A percentile compares a stretch with the other conserved stretches of the same genome.
Evolutionary conservation across 2,797 vertebrate species (phyloP).

Genomic region (Argya squamiceps): DNA sequence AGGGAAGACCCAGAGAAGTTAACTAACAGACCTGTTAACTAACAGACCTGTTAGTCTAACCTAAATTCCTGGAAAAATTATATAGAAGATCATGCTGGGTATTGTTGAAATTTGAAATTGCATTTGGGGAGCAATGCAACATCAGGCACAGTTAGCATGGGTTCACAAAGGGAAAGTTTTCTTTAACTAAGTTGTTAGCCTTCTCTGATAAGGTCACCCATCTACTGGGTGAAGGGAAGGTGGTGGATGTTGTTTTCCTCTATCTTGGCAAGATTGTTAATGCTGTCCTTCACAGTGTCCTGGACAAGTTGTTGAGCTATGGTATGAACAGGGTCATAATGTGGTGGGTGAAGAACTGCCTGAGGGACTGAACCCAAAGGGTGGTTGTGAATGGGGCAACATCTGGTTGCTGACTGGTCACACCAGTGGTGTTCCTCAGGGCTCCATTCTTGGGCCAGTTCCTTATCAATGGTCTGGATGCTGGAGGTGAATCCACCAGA

Average conservation of each 20-base stretch:
- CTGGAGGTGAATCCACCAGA: neutral
- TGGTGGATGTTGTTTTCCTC: neutral
- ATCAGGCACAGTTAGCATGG: neutral
- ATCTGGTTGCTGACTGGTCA: accelerated
- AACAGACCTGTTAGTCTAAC: neutral
- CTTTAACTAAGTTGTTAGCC: neutral
- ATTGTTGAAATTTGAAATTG: neutral
- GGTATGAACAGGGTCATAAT: neutral
- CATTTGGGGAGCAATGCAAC: neutral
- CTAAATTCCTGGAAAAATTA: neutral
- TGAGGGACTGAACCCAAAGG: neutral
- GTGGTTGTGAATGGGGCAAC: neutral
- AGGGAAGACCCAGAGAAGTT: neutral
- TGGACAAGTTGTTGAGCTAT: neutral
- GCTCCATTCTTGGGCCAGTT: neutral
- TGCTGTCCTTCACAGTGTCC: neutral
- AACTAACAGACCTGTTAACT: no score
- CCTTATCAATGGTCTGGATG: neutral
- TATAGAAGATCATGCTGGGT: accelerated
- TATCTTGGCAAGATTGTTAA: neutral
- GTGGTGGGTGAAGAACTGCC: neutral
- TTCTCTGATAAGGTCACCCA: neutral
- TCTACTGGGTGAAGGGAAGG: neutral
- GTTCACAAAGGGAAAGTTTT: neutral
- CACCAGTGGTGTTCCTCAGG: neutral